phyloP scores from a whole-genome alignment of 2,888 invertebrate genomes.

The Lithophane leautieri region DNA sequence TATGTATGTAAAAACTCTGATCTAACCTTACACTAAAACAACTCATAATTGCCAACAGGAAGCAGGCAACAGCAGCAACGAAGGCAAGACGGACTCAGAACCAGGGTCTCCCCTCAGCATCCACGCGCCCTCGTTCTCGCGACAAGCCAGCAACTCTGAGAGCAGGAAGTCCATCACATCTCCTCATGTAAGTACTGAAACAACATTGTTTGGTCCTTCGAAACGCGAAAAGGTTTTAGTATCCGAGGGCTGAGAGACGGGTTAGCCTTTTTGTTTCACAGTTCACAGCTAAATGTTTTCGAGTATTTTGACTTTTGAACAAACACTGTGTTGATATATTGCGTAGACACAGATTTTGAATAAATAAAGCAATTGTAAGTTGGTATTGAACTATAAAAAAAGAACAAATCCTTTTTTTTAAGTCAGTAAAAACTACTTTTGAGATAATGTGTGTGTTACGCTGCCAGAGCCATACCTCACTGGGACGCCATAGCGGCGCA shows the following conservation, averaged over 20 bases:
- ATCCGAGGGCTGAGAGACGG: no score
- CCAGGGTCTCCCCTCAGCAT: conserved; percentile 86
- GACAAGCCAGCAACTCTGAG: conserved; percentile 85
- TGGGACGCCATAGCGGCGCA: no score
- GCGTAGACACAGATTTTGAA: background rate
- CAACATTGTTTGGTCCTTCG: background rate
- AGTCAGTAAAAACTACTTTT: background rate
- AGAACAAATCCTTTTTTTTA: background rate
- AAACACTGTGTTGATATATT: background rate
- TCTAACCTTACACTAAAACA: background rate
- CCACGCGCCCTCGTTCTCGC: conserved; percentile 82
- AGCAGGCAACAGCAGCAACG: conserved; percentile 85
- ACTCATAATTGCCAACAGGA: conserved; percentile 71
- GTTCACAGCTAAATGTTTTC: background rate
- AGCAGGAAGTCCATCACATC: conserved; percentile 84
- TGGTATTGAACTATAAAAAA: background rate
- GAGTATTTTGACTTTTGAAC: background rate
- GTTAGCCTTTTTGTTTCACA: background rate
- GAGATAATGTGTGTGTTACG: background rate
- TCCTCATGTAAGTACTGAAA: conserved; percentile 78
- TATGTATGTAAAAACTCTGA: background rate
- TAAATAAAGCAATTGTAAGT: background rate
- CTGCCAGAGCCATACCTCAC: no score
- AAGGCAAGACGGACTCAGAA: conserved; percentile 85
- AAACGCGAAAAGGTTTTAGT: no score